Conservation (phyloP, 1,140 invertebrate genomes). For the Triops cancriformis region DNA sequence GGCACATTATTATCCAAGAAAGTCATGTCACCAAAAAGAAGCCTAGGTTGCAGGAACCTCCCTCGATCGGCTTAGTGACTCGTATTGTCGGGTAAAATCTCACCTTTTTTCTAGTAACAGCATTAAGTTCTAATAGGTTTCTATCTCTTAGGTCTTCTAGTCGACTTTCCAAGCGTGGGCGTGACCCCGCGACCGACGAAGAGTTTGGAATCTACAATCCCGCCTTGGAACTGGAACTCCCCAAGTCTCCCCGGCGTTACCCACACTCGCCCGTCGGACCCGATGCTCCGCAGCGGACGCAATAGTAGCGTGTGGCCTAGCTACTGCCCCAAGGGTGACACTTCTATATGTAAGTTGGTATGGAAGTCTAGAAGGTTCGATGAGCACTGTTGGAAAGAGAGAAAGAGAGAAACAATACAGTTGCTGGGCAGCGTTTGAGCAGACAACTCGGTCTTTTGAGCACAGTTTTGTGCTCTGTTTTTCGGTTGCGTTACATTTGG, state of each 20-base stretch:
- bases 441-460: too few species aligned
- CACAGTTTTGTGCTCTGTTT: too few species aligned
- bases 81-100: conserved; percentile 48
- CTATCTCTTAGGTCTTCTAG: conserved; percentile 36
- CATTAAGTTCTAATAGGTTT: not conserved
- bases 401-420: too few species aligned
- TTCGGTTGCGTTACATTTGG: not conserved
- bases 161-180: conserved; percentile 47
- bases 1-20: conserved; percentile 83
- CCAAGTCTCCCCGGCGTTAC: conserved; percentile 47
- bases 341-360: too few species aligned
- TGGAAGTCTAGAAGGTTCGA: too few species aligned
- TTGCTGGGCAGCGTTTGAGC: too few species aligned
- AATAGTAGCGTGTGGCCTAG: too few species aligned
- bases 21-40: conserved; percentile 61
- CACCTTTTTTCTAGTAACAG: not conserved
- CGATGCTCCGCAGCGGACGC: conserved; percentile 23
- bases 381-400: too few species aligned
- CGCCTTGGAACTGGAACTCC: conserved; percentile 50
- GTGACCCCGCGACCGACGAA: conserved; percentile 31
- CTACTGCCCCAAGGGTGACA: too few species aligned
- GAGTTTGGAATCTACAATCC: conserved; percentile 45
- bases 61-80: conserved; percentile 45
- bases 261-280: conserved; percentile 30
- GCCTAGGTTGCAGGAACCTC: conserved; percentile 50